These are phyloP conservation scores for Corythornis leucogaster DNA, from an alignment of 2,797 vertebrate species.

Conservation along the genomic window DNA sequence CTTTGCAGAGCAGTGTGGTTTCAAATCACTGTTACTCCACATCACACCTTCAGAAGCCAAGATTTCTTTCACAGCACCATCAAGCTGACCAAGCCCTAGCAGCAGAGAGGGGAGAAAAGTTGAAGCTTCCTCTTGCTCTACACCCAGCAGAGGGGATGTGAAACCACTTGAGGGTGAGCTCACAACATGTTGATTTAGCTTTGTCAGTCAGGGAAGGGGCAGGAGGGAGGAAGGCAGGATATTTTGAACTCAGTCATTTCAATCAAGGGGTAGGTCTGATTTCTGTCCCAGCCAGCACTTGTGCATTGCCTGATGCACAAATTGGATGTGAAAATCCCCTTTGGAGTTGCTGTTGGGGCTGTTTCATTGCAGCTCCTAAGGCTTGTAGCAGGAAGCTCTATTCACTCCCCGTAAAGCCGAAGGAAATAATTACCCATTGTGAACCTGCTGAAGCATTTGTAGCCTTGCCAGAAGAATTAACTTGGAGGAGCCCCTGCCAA, in stretches of 20 bases:
- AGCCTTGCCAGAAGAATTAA: slow-evolving; percentile 26
- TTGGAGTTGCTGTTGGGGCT: not conserved
- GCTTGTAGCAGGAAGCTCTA: slow-evolving; percentile 11
- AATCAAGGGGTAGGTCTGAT: not conserved
- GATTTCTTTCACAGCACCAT: not conserved
- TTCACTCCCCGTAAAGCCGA: not conserved
- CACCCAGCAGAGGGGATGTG: not conserved
- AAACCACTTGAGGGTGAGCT: not conserved
- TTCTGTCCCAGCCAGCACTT: not conserved
- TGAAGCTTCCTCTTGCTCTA: not conserved
- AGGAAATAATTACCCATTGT: slow-evolving; percentile 53
- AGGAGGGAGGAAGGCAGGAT: not conserved
- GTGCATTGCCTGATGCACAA: not conserved
- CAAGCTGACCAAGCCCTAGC: not conserved
- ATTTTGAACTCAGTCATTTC: not conserved
- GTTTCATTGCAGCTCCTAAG: not conserved
- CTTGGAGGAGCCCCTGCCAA: not conserved
- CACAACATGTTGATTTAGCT: not conserved
- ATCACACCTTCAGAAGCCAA: not conserved
- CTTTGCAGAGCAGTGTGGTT: not conserved
- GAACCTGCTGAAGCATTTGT: not conserved
- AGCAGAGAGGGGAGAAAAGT: not conserved
- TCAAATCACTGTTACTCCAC: not conserved
- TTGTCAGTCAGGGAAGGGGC: not conserved
- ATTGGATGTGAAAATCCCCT: not conserved